Conservation (phyloP, 2,113 vertebrate genomes). For the Pollimyrus isidori region DNA sequence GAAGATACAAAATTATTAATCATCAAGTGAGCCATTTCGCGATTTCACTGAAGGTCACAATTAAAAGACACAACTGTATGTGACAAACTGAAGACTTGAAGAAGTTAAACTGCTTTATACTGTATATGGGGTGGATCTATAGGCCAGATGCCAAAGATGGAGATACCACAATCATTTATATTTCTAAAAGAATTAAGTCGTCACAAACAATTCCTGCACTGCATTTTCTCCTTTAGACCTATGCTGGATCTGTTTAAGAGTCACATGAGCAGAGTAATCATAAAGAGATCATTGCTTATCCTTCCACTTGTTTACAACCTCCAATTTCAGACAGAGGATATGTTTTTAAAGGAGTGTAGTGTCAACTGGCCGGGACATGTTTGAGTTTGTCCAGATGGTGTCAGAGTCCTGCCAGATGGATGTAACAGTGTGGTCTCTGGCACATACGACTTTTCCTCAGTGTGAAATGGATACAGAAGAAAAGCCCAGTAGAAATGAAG, state of each 20-base stretch:
- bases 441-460: neutral
- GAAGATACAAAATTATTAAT: neutral
- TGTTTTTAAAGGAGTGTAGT: neutral
- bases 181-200: neutral
- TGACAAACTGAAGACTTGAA: neutral
- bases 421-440: slow-evolving; percentile 4
- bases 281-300: neutral
- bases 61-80: neutral
- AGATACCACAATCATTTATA: neutral
- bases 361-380: neutral
- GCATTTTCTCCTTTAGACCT: neutral
- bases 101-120: neutral
- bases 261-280: neutral
- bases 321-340: neutral
- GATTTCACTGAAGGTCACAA: neutral
- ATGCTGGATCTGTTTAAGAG: neutral
- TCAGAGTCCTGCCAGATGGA: slow-evolving; percentile 7
- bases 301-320: neutral
- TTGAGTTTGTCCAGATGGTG: neutral
- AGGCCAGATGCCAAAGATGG: neutral
- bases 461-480: neutral
- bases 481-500: neutral
- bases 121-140: neutral
- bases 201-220: neutral
- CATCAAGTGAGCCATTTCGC: neutral